Evolutionary conservation across 1,140 invertebrate species (phyloP).

Genomic region (Thalassaphorura encarpata): DNA sequence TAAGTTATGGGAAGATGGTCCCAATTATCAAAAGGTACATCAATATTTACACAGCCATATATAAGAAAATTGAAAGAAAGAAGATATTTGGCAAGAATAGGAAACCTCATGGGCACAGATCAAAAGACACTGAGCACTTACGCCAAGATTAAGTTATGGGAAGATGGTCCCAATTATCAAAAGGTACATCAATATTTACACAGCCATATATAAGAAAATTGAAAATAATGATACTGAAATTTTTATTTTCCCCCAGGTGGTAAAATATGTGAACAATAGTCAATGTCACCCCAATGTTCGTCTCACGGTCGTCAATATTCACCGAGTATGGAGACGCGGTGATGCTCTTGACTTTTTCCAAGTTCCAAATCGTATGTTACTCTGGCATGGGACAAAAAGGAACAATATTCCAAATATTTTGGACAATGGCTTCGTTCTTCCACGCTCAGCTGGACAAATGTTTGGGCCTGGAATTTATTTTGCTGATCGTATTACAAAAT

Average conservation of each 20-base stretch:
- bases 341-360: neutral
- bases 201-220: too few relatives aligned
- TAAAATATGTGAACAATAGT: neutral
- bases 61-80: too few relatives aligned
- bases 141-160: conserved; percentile 2
- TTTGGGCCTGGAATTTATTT: conserved; percentile 4
- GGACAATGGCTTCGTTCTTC: conserved; percentile 1
- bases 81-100: neutral
- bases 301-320: neutral
- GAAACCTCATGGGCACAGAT: neutral
- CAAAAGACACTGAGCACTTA: neutral
- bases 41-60: too few relatives aligned
- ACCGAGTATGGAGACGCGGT: neutral
- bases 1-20: conserved; percentile 4
- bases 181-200: too few relatives aligned
- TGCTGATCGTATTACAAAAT: conserved; percentile 1
- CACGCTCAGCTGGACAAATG: neutral
- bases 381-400: conserved; percentile 7
- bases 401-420: neutral
- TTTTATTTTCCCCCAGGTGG: too few relatives aligned
- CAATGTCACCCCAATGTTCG: conserved; percentile 2
- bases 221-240: too few relatives aligned
- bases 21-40: neutral
- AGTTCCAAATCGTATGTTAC: neutral
- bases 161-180: neutral